Base-by-base conservation (phyloP, 1,140 invertebrate genomes). In the Probaryconus sp. region DNA sequence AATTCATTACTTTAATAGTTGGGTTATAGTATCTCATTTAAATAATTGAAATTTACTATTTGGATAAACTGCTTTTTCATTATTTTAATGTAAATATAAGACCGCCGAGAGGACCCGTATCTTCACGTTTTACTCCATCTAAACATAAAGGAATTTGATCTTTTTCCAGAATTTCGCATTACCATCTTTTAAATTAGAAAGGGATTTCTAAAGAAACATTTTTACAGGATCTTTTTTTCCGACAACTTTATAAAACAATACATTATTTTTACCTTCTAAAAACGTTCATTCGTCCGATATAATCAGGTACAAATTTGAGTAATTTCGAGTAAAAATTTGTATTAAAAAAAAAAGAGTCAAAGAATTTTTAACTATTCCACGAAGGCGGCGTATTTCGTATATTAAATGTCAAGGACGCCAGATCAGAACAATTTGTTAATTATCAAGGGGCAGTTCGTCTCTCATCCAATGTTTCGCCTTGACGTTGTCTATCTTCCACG, bases 381-480 rank as follows among this genome's bases (percentile, higher is more conserved):
- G 28, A 38, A 53, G 17, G 5, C 20, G 11, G 30, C 24, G 6
- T 35, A 63, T 47, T 33, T 26, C 13, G 14, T 21, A 38, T 51
- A 21, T 40, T 60, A 68, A 69, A 58, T 24, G 45, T 75, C 58
- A 45, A 26, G 20, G 45, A 38, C n/a, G 14, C 16, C 14, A 28
- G 21, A 17, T n/a, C 45, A 43, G 20, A 35, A 68, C 58, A 64
- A 73, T 73, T 77, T 77, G 65, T 77, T 74, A 45, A 51, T 63
- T 74, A 48, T 43, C 60, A 74, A 58, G 38, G 58, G 55, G 26
- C 42, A 73, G 65, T 60, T 43, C 42, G 50, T 71, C 38, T 77
- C 53, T 71, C 60, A 38, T 47, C 16, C 50, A 33, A 24, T 14
- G 43, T 55, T 56, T 65, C 48, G 20, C 30, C 63, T 74, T 75